Evolutionary conservation across 2,113 vertebrate species (phyloP), one percentile per base, ranked within the genome.

Genomic region (Paramormyrops kingsleyae): DNA sequence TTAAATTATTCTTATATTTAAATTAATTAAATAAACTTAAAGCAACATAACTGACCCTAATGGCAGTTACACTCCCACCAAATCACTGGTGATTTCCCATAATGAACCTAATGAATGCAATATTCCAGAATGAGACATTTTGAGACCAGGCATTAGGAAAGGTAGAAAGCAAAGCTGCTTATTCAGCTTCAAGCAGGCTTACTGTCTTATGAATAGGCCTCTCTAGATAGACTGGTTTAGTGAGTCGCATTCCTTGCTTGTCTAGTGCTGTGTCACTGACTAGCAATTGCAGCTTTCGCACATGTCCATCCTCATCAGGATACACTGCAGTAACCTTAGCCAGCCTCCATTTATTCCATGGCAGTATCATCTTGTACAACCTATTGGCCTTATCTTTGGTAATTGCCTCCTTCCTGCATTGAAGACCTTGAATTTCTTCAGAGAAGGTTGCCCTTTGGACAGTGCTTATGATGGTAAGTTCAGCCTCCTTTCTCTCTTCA

Each of bases 321-420:
- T 91, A 91, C n/a, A 91, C 89, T 17, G 87, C 87, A 53, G 27
- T 27, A 10, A 90, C 90, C 44, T 53, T 91, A 46, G 90, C 89
- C 24, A 91, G 84, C 50, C 12, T 90, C 90, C 89, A 91, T 31
- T 91, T 12, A 24, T 90, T 88, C 12, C 56, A 35, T 86, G 91
- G 86, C 7, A 80, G 35, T 35, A 35, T 35, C 35, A 35, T 35
- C 35, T 35, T 44, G 42, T 44, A 5, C 42, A 44, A 44, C 5
- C 42, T 44, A 5, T 44, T 44, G 42, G 42, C 42, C 42, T 44
- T 44, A 44, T 44, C 5, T 44, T 44, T 44, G 42, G 42, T 5
- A 44, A 44, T 44, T 44, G 42, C 42, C 42, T 44, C 42, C 42
- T 44, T 44, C 42, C 42, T 44, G 42, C 42, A 44, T 6, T 44